Percentiles rank a stretch among this genome's conserved stretches.
Conservation (phyloP, 2,888 invertebrate genomes). For the Ecliptopera silaceata region DNA sequence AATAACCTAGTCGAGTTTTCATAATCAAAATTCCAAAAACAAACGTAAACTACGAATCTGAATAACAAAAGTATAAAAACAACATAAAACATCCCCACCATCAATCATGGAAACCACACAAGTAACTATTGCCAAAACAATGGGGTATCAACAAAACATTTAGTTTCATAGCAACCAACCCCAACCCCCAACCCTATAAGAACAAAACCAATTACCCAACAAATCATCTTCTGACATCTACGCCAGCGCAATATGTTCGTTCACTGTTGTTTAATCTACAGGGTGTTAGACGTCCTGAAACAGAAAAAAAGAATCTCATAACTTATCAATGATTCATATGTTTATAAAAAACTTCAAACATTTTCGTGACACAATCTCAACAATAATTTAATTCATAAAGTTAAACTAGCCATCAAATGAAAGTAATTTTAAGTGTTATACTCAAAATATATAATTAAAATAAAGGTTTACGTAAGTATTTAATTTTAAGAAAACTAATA, state of each 20-base stretch:
- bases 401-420: too few relatives aligned
- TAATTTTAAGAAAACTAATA: too few relatives aligned
- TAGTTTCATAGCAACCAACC: conserved; percentile 57
- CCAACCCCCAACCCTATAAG: conserved; percentile 68
- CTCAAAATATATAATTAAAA: too few relatives aligned
- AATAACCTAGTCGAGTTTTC: too few relatives aligned
- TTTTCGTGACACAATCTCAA: too few relatives aligned
- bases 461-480: too few relatives aligned
- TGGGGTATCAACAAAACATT: conserved; percentile 72
- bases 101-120: conserved; percentile 44
- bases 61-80: conserved; percentile 24
- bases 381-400: too few relatives aligned
- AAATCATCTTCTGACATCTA: conserved; percentile 81
- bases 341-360: too few relatives aligned
- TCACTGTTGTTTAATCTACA: conserved; percentile 39
- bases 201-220: conserved; percentile 80
- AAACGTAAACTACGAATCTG: conserved; percentile 9
- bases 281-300: neutral
- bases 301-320: neutral
- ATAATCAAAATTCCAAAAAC: neutral
- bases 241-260: conserved; percentile 80
- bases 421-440: too few relatives aligned
- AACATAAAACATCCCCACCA: conserved; percentile 42
- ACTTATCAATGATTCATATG: too few relatives aligned
- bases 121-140: conserved; percentile 60